These are phyloP conservation scores for Pectinophora gossypiella DNA, from an alignment of 1,140 invertebrate genomes.

Conservation along the genomic window DNA sequence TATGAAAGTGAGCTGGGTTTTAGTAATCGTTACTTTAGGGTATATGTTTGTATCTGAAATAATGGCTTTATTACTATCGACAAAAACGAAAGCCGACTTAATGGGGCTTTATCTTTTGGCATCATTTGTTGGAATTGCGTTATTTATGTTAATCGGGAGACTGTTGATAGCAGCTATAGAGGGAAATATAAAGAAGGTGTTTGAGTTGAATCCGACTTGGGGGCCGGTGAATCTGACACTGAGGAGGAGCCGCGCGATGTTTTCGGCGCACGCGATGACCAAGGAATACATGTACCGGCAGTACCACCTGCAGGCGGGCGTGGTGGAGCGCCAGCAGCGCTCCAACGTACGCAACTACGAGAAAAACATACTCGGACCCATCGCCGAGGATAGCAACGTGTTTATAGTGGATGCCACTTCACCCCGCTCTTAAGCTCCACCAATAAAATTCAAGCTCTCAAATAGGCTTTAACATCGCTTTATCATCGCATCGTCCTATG, in stretches of 20 bases:
- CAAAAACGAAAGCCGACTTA: neutral
- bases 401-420: too few species aligned
- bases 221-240: conserved; percentile 44
- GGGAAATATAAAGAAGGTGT: conserved; percentile 18
- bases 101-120: neutral
- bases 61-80: neutral
- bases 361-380: too few species aligned
- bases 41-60: neutral
- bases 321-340: conserved; percentile 34
- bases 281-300: conserved; percentile 66
- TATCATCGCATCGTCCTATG: too few species aligned
- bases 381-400: too few species aligned
- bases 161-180: conserved; percentile 27
- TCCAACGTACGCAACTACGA: conserved; percentile 38
- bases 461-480: too few species aligned
- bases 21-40: neutral
- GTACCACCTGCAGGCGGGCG: conserved; percentile 58
- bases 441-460: too few species aligned
- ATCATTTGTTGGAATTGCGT: neutral
- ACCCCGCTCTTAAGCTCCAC: too few species aligned
- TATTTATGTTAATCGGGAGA: conserved; percentile 8
- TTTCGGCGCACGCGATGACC: conserved; percentile 63
- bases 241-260: conserved; percentile 56
- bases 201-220: conserved; percentile 40
- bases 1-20: neutral